Percentiles rank a stretch among this genome's conserved stretches.
Conservation (phyloP, 2,113 vertebrate genomes). For the Oncorhynchus mykiss region DNA sequence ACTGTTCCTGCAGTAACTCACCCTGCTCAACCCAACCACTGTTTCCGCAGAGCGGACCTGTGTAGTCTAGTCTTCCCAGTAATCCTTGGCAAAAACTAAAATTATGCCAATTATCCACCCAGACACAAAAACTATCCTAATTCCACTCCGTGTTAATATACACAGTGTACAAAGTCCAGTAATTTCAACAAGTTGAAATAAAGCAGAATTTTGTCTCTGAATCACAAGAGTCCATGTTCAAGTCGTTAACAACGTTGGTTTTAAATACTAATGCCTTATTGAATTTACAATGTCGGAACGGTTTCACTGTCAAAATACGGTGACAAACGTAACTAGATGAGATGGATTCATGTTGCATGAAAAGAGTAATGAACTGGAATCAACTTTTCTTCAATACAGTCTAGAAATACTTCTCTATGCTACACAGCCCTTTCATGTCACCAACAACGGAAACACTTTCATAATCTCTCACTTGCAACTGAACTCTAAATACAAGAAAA, state of each 20-base stretch:
- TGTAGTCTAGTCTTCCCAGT: slow-evolving; percentile 27
- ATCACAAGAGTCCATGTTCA: slow-evolving; percentile 24
- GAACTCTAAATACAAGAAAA: not conserved
- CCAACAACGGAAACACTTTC: not conserved
- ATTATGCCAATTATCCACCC: slow-evolving; percentile 50
- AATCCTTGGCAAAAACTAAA: slow-evolving; percentile 39
- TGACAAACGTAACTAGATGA: slow-evolving; percentile 1
- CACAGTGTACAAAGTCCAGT: slow-evolving; percentile 43
- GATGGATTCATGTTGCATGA: not conserved
- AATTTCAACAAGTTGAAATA: slow-evolving; percentile 48
- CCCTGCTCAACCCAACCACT: too few species aligned
- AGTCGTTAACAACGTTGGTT: slow-evolving; percentile 26
- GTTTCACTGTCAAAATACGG: slow-evolving; percentile 14
- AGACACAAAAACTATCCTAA: slow-evolving; percentile 56
- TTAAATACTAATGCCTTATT: not conserved
- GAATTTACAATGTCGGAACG: not conserved
- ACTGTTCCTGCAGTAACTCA: not conserved
- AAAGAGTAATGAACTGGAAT: not conserved
- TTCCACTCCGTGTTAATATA: slow-evolving; percentile 54
- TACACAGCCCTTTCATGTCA: not conserved
- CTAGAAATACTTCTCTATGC: too few species aligned
- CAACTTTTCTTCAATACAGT: not conserved
- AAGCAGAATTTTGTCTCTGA: slow-evolving; percentile 17
- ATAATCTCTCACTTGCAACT: not conserved
- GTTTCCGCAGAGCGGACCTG: slow-evolving; percentile 45